Evolutionary conservation across 2,113 vertebrate genomes (phyloP).

Genomic region (Cairina moschata): DNA sequence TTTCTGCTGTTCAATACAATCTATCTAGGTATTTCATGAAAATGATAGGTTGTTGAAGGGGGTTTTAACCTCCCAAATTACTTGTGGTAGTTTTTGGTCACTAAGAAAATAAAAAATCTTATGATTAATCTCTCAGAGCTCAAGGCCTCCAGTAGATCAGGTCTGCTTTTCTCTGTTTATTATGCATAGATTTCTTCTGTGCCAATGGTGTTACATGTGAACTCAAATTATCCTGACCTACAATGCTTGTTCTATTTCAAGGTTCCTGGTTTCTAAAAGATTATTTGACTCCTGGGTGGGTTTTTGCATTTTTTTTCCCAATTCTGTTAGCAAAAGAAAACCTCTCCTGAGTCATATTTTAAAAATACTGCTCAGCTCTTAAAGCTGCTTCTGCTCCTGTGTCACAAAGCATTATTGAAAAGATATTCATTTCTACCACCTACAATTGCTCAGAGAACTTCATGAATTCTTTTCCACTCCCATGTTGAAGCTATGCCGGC

Average conservation of each 20-base stretch:
- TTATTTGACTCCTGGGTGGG: neutral
- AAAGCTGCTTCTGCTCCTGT: slow-evolving; percentile 31
- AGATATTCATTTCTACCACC: slow-evolving; percentile 45
- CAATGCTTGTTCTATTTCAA: slow-evolving; percentile 57
- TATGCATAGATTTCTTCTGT: neutral
- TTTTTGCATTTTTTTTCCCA: neutral
- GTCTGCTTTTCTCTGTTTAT: neutral
- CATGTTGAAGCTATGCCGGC: neutral
- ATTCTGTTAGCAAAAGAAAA: slow-evolving; percentile 50
- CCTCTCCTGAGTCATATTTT: slow-evolving; percentile 44
- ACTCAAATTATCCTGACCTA: slow-evolving; percentile 61
- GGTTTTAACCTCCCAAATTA: neutral
- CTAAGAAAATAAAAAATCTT: neutral
- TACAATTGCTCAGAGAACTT: slow-evolving; percentile 51
- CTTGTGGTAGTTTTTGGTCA: neutral
- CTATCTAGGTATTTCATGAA: neutral
- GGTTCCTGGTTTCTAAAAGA: slow-evolving; percentile 32
- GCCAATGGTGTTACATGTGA: slow-evolving; percentile 1
- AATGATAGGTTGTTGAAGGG: neutral
- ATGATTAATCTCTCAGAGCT: neutral
- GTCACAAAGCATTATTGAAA: slow-evolving; percentile 57
- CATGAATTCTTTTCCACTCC: slow-evolving; percentile 20
- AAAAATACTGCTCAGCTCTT: slow-evolving; percentile 37
- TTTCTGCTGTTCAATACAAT: neutral
- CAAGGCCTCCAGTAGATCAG: neutral